Base-by-base conservation (phyloP, 1,140 invertebrate species). In the Nixonia krombeini region DNA sequence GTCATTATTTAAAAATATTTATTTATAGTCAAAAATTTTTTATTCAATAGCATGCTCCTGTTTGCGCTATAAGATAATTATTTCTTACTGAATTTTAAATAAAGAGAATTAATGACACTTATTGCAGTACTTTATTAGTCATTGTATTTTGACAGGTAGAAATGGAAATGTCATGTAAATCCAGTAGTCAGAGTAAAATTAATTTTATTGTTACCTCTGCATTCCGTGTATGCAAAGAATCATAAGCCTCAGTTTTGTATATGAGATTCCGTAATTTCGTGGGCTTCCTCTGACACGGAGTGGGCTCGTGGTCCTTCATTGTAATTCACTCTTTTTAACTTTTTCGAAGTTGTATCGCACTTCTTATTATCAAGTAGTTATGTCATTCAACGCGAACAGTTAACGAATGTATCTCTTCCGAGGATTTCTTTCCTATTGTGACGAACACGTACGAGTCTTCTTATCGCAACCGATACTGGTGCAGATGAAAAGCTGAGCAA, bases 261-360 rank as follows among this genome's bases (percentile, higher is more conserved):
- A 86, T 79, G 9, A 90, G 76, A 79, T 90, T 90, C 70, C 86
- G 85, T 16, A 91, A 74, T 44, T 88, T 87, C 12, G 89, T 87
- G 2, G 88, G 88, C 70, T 88, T 89, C 42, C 80, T 87, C 46
- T 87, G 82, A 17, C 72, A 74, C 6, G 42, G 41, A 6, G 66
- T 38, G 16, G 66, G 69, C 50, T 81, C 80, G 50, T 79, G 80
- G 23, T 82, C 80, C 71, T 84, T 84, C 82, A 84, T 84, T 25
- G 17, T 68, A 21, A 17, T 35, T n/a, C 4, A 2, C 1, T 33
- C 10, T 33, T 33, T 1, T 6, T 10, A 6, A 10, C 16, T 18
- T 7, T 16, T 31, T 31, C 29, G 8, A 8, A 31, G 8, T 35
- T 35, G 10, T n/a, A 6, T 6, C 17, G 40, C 8, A 25, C 17